Percentiles rank a stretch among this genome's conserved stretches.
Conservation (phyloP, 1,140 invertebrate genomes). For the Gonatopus flavifemur region DNA sequence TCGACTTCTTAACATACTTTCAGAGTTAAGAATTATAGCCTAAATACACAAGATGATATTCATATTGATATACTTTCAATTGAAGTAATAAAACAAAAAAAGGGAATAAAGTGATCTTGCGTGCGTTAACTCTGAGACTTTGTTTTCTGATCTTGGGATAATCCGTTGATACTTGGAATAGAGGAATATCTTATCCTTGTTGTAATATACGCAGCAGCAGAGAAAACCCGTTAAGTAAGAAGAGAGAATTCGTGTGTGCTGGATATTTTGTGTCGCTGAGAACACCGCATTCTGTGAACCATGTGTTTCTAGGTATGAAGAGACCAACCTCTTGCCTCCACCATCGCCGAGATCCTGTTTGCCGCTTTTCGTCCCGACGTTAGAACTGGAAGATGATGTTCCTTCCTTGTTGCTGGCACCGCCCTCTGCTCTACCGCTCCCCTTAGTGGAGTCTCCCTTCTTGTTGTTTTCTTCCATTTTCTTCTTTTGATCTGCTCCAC, state of each 20-base stretch:
- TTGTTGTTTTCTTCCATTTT: conserved; percentile 54
- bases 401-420: conserved; percentile 50
- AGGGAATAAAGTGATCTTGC: conserved; percentile 54
- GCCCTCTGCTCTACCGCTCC: conserved; percentile 50
- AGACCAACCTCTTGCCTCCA: conserved; percentile 60
- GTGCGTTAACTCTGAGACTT: conserved; percentile 38
- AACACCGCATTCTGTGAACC: conserved; percentile 45
- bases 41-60: conserved; percentile 24
- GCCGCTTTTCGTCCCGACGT: conserved; percentile 50
- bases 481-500: conserved; percentile 54
- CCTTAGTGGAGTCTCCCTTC: conserved; percentile 55
- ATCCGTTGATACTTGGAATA: conserved; percentile 21
- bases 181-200: conserved; percentile 22
- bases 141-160: conserved; percentile 44
- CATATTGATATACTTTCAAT: conserved; percentile 27
- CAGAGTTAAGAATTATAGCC: conserved; percentile 54
- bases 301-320: conserved; percentile 56
- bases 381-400: conserved; percentile 43
- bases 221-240: conserved; percentile 26
- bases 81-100: too few species aligned
- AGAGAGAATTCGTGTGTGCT: conserved; percentile 27
- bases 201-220: conserved; percentile 33
- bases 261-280: conserved; percentile 26
- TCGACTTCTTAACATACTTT: conserved; percentile 54
- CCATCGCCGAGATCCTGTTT: conserved; percentile 54